Evolutionary conservation across 2,888 invertebrate species (phyloP), one percentile per base, ranked within the genome.

Genomic region (Malacosoma neustria): DNA sequence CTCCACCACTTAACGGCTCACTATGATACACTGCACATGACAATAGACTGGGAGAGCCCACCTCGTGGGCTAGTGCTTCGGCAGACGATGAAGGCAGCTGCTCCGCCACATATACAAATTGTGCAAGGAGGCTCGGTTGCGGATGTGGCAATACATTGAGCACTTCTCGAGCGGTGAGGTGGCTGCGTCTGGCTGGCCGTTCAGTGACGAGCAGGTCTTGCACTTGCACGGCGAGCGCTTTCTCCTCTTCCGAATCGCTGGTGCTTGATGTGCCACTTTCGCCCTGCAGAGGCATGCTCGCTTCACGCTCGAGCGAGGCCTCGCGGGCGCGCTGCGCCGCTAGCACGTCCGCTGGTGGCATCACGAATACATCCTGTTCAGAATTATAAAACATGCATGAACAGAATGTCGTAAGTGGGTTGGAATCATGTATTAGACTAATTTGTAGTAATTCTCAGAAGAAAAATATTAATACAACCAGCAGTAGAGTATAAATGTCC

Each of bases 291-390:
- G 13, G 33, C 5, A 34, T 44, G 12, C 50, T 39, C 41, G 66
- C 48, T 42, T 52, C 53, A 1, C 39, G 48, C 47, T 60, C 58
- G 39, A 55, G 53, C 13, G 42, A 46, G 11, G 35, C 43, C 38
- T 57, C 65, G 36, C 62, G 61, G 39, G 56, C 62, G 33, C 68
- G 61, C 46, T 54, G 45, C 40, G 41, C 32, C 9, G 63, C 66
- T 34, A 71, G 29, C 44, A 41, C 53, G n/a, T 52, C 58, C 2
- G 69, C 68, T 9, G 55, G 45, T 11, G 72, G 68, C 63, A 70
- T 69, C 14, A 36, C 43, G 42, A 63, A 58, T 14, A 33, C 36
- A 2, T 49, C 52, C 62, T 66, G 35, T n/a, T n/a, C n/a, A n/a
- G n/a, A n/a, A n/a, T n/a, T n/a, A n/a, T n/a, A n/a, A n/a, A n/a